Evolutionary conservation across 2,113 vertebrate species (phyloP).

Genomic region (Tenebrosternarchus preto): DNA sequence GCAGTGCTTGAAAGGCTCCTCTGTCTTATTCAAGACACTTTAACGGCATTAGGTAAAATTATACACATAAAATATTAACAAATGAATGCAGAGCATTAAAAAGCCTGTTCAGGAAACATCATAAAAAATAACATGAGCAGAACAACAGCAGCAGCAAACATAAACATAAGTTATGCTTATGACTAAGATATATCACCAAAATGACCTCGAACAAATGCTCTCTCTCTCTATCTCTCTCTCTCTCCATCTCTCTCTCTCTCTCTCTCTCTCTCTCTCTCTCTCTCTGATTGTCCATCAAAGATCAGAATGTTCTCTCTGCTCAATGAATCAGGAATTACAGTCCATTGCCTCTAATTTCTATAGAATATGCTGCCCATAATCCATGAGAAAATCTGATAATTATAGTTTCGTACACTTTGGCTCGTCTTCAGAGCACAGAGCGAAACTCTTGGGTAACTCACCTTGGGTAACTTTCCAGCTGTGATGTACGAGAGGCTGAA

Average conservation of each 20-base stretch:
- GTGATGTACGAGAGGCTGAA: not conserved
- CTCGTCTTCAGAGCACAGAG: not conserved
- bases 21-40: not conserved
- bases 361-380: conserved; percentile 36
- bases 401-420: conserved; percentile 3
- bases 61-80: too few species aligned
- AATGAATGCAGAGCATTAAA: too few species aligned
- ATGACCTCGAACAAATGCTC: too few species aligned
- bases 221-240: too few species aligned
- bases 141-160: too few species aligned
- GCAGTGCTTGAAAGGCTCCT: not conserved
- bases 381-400: conserved; percentile 26
- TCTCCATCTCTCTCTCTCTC: too few species aligned
- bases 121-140: too few species aligned
- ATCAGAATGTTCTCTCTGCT: not conserved
- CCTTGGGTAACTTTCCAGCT: conserved; percentile 17
- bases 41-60: too few species aligned
- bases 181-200: too few species aligned
- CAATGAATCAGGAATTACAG: conserved; percentile 39
- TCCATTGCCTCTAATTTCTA: conserved; percentile 45
- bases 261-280: not conserved
- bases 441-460: not conserved
- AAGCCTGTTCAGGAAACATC: too few species aligned
- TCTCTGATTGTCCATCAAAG: not conserved
- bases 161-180: too few species aligned